Conservation (phyloP, 2,113 vertebrate species). For the Gambusia affinis region DNA sequence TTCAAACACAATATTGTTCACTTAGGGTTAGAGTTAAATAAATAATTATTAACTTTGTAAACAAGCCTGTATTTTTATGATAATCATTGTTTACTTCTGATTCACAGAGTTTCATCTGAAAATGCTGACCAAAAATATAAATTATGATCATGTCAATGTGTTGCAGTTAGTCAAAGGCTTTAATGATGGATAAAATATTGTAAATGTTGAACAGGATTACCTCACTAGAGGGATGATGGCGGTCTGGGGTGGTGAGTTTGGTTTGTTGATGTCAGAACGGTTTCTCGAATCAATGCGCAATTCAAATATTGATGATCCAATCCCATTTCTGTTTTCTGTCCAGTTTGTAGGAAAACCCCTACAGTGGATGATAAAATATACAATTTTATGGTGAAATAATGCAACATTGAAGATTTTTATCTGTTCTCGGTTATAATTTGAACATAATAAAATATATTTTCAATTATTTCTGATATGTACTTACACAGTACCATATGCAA, state of each 20-base stretch:
- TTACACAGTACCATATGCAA: rapidly evolving
- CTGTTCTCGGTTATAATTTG: background rate
- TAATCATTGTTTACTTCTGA: background rate
- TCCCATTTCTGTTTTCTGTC: constrained; percentile 4
- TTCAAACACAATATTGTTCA: background rate
- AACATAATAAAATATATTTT: background rate
- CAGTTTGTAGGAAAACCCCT: background rate
- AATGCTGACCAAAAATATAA: background rate
- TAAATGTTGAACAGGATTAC: background rate
- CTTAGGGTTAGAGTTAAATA: background rate
- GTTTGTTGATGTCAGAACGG: constrained; percentile 34
- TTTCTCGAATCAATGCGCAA: constrained; percentile 25
- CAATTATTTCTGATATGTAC: background rate
- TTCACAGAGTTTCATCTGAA: background rate
- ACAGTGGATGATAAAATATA: background rate
- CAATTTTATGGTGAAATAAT: background rate
- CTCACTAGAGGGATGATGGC: constrained; percentile 38
- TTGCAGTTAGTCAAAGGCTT: background rate
- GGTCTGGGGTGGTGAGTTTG: constrained; percentile 45
- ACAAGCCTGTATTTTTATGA: background rate
- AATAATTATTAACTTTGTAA: background rate
- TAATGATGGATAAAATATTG: too few species aligned
- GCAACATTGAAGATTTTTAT: background rate
- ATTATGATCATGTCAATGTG: background rate
- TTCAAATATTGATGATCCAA: rapidly evolving